phyloP scores from a whole-genome alignment of 2,888 invertebrate genomes.

The Neocrepidodera transversa region DNA sequence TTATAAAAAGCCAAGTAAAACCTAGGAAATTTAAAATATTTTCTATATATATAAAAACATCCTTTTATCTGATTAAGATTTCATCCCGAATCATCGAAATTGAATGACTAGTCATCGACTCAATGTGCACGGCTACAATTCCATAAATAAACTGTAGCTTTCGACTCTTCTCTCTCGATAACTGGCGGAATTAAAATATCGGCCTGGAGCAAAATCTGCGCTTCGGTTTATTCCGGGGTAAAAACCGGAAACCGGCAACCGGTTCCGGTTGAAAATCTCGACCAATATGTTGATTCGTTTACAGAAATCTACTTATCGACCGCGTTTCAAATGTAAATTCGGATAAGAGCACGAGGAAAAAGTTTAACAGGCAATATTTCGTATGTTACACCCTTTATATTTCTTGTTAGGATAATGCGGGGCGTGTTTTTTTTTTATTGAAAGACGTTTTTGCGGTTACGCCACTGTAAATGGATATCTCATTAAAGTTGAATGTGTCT shows the following conservation, averaged over 20 bases:
- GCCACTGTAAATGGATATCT: conserved; percentile 46
- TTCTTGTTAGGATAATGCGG: no score
- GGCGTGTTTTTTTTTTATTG: no score
- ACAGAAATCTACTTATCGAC: conserved; percentile 37
- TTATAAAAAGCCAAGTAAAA: no score
- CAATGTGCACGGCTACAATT: conserved; percentile 15
- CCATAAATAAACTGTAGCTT: conserved; percentile 7
- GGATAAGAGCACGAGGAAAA: conserved; percentile 1
- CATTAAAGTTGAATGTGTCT: conserved; percentile 48
- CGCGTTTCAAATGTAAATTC: conserved; percentile 32
- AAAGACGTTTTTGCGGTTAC: no score
- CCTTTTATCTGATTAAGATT: not conserved
- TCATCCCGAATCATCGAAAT: conserved; percentile 10
- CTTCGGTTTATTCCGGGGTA: conserved; percentile 28
- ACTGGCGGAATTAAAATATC: conserved; percentile 12
- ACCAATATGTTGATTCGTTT: conserved; percentile 41
- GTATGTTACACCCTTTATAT: not conserved
- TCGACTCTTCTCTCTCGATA: not conserved
- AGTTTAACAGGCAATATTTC: not conserved
- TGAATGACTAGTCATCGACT: conserved; percentile 9
- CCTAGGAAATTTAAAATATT: no score
- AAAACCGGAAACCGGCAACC: conserved; percentile 32
- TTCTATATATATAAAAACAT: no score
- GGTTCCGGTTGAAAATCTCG: conserved; percentile 35
- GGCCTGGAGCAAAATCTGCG: conserved; percentile 10